Evolutionary conservation across 2,797 vertebrate genomes (phyloP).

Genomic region (Trichosurus vulpecula): DNA sequence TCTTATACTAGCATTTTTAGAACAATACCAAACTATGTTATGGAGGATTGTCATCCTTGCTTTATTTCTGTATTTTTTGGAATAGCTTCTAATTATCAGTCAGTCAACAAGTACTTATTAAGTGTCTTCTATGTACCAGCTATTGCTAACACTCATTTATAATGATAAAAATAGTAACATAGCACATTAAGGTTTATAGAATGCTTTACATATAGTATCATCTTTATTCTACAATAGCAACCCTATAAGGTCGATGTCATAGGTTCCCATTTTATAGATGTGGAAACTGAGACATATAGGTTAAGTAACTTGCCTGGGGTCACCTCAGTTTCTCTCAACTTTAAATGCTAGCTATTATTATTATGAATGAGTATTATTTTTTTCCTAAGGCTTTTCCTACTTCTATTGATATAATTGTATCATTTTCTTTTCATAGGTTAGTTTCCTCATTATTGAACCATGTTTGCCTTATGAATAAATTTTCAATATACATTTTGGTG

Average conservation of each 20-base stretch:
- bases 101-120: background rate
- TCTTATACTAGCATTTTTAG: too few species aligned
- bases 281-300: background rate
- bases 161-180: too few species aligned
- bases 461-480: background rate
- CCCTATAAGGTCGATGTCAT: background rate
- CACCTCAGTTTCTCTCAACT: too few species aligned
- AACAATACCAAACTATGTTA: too few species aligned
- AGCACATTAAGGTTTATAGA: too few species aligned
- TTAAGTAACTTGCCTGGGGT: background rate
- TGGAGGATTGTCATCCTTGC: too few species aligned
- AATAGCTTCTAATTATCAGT: too few species aligned
- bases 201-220: background rate
- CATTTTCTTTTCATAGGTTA: background rate
- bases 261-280: constrained; percentile 5
- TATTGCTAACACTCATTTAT: too few species aligned
- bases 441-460: background rate
- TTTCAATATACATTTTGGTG: background rate
- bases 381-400: background rate
- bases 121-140: background rate
- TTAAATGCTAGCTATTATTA: too few species aligned
- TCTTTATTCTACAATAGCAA: constrained; percentile 7
- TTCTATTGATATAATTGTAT: background rate
- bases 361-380: too few species aligned
- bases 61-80: too few species aligned